phyloP scores from a whole-genome alignment of 1,140 invertebrate genomes.

The Rhizoglyphus robini region DNA sequence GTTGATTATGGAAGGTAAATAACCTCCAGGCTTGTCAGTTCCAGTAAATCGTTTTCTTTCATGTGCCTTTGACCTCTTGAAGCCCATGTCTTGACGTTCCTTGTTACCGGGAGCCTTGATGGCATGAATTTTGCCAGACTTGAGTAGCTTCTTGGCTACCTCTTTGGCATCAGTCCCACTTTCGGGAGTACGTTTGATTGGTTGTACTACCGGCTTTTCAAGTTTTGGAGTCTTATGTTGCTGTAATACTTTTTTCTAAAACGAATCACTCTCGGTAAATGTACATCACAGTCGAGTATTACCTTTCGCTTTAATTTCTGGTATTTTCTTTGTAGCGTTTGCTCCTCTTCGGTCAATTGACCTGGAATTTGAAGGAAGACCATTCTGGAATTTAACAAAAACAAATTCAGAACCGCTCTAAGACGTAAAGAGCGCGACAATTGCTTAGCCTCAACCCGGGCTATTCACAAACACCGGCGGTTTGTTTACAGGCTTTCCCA shows the following conservation, averaged over 20 bases:
- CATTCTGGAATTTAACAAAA: too few species aligned
- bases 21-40: conserved; percentile 50
- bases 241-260: conserved; percentile 74
- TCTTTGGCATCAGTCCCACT: conserved; percentile 62
- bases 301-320: conserved; percentile 84
- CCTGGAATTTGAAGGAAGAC: conserved; percentile 65
- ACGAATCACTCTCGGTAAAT: not conserved
- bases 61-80: conserved; percentile 58
- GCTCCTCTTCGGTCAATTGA: conserved; percentile 79
- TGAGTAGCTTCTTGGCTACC: conserved; percentile 82
- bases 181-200: conserved; percentile 24
- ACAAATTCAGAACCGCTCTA: too few species aligned
- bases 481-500: too few species aligned
- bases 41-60: conserved; percentile 56
- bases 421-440: too few species aligned
- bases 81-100: conserved; percentile 55
- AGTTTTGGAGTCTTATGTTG: conserved; percentile 72
- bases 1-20: conserved; percentile 77
- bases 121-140: conserved; percentile 76
- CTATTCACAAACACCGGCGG: too few species aligned
- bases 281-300: too few species aligned
- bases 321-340: conserved; percentile 83
- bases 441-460: too few species aligned
- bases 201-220: conserved; percentile 53
- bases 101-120: conserved; percentile 46